Conservation (phyloP, 2,888 invertebrate species). For the Aphidoletes aphidimyza region DNA sequence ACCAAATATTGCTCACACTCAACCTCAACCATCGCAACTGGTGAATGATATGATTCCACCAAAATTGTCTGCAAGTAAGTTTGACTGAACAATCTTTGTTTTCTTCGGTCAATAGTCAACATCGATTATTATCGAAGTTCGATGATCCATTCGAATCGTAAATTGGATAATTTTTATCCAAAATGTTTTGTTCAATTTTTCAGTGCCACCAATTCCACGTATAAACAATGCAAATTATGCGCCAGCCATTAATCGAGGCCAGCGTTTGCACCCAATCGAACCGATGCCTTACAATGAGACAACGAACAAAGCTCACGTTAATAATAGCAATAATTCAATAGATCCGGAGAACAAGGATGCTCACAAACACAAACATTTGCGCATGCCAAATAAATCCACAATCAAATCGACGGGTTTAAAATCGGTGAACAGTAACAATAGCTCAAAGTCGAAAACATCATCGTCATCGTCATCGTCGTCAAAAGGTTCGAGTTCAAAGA, state of each 20-base stretch:
- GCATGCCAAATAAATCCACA: constrained; percentile 60
- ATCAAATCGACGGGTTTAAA: no score
- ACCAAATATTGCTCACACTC: constrained; percentile 56
- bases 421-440: not conserved
- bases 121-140: not conserved
- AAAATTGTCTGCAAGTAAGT: constrained; percentile 1
- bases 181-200: not conserved
- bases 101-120: no score
- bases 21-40: not conserved
- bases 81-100: no score
- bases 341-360: not conserved
- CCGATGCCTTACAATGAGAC: constrained; percentile 33
- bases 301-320: not conserved
- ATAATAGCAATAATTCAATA: not conserved
- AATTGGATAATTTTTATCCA: not conserved
- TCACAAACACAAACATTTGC: not conserved
- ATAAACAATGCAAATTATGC: not conserved
- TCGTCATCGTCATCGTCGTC: constrained; percentile 55
- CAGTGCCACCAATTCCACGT: not conserved
- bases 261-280: not conserved
- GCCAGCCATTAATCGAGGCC: not conserved
- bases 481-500: constrained; percentile 57
- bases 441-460: not conserved
- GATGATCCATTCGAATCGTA: not conserved
- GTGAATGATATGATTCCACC: not conserved